Evolutionary conservation across 2,113 vertebrate genomes (phyloP).

Genomic region (Cavia aperea): DNA sequence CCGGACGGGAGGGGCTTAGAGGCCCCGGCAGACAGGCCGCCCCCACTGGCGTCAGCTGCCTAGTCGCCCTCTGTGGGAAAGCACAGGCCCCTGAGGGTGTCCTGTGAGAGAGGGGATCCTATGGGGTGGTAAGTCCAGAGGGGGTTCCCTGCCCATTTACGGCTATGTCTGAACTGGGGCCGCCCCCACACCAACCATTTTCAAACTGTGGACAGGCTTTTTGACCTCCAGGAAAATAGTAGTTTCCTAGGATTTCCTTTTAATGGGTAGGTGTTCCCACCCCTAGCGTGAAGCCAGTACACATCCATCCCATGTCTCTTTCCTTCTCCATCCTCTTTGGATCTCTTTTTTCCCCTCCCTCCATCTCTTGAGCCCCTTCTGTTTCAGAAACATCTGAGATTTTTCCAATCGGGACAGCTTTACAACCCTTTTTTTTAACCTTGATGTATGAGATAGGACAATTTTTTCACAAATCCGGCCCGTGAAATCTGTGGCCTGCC

Average conservation of each 20-base stretch:
- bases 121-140: too few species aligned
- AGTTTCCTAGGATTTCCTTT: too few species aligned
- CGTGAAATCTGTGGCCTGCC: not conserved
- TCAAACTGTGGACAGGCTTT: not conserved
- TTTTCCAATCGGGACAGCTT: not conserved
- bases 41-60: fast-evolving
- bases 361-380: not conserved
- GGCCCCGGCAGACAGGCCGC: not conserved
- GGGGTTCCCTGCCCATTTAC: too few species aligned
- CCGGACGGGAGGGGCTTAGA: not conserved
- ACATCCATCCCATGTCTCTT: too few species aligned
- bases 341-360: too few species aligned
- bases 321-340: not conserved
- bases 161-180: not conserved
- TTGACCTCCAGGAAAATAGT: not conserved
- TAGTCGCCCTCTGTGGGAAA: not conserved
- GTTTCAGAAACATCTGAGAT: not conserved
- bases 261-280: too few species aligned
- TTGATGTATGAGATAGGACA: not conserved
- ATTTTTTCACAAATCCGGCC: not conserved
- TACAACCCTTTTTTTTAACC: not conserved
- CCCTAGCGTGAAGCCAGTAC: not conserved
- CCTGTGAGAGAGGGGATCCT: fast-evolving
- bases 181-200: not conserved
- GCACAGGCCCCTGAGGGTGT: fast-evolving